Evolutionary conservation across 2,888 invertebrate genomes (phyloP), one percentile per base, ranked within the genome.

Genomic region (Dolichopus griseipennis): DNA sequence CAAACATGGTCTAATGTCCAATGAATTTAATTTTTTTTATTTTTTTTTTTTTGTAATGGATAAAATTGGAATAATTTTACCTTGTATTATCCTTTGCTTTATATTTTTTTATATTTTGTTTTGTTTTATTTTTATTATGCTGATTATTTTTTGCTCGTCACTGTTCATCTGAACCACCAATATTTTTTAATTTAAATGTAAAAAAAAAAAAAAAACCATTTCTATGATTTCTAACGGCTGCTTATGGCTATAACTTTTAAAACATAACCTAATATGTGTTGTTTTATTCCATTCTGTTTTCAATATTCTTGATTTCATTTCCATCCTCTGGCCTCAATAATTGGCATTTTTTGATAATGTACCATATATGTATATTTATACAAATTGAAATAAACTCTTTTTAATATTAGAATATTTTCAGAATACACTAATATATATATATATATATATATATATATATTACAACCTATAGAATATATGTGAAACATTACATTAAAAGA

Each of bases 121-220:
- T 15, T 52, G n/a, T 52, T 52, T 52, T 52, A 18, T 52, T 52
- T 52, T 52, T 52, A 12, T 27, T 27, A 2, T 27, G 5, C 27
- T 27, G 37, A 8, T 37, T 37, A 8, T 52, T 52, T 43, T 52
- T 18, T 6, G 52, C 6, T 52, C 52, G 52, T 52, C 52, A 52
- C 52, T 52, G 52, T 52, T 52, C 52, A 52, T 52, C 52, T n/a
- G 52, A 52, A 52, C 52, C 52, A 52, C 52, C 52, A 52, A 52
- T 52, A 52, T 52, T 52, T 52, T 41, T 52, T 52, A 52, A 52
- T 52, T 15, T 52, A 52, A 52, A 52, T 18, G 18, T 4, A 27
- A 27, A 27, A 27, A 27, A 5, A 27, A 27, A 5, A 27, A 5
- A 27, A 27, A 27, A 4, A n/a, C n/a, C n/a, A n/a, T n/a, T n/a